Base-by-base conservation (phyloP, 2,113 vertebrate species). In the Ursus arctos region DNA sequence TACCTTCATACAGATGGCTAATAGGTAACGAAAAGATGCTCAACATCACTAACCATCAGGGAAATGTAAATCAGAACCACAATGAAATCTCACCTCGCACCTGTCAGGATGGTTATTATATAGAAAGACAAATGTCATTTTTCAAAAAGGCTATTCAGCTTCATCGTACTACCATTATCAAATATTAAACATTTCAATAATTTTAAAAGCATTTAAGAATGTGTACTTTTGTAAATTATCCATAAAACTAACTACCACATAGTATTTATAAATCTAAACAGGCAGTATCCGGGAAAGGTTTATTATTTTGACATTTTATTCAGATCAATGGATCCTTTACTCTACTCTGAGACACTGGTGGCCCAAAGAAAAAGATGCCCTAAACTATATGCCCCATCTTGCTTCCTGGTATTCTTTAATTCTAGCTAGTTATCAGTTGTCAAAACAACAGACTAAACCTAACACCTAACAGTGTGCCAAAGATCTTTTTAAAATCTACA, bases 351-450 rank as follows among this genome's bases (percentile, higher is more conserved):
- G 71, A 85, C 5, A 65, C 0, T 15, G 16, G 15, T 33, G 4
- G 63, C 65, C 31, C 8, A 13, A 91, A 49, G 26, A 53, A 94
- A 91, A 92, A 40, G 40, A n/a, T 21, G 14, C 12, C 28, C 15
- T 63, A 74, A 65, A 76, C 22, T 71, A 4, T 49, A 55, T 12
- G 47, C 6, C 4, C 53, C 55, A 14, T 51, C 22, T 95, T 79
- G 21, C 90, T 95, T 86, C 88, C 61, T 93, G 9, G 43, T 69
- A 83, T 97, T 98, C 97, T 96, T 97, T 94, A 28, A 98, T 96
- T 97, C 65, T 87, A 97, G 94, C 83, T 96, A 93, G 95, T 88
- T 94, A 96, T 92, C 91, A 61, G 86, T 97, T 98, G 96, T 98
- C 97, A 97, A 94, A 98, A 97, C 91, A 98, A 97, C 12, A 94